Evolutionary conservation across 2,888 invertebrate genomes (phyloP).

Genomic region (Drosophila pegasa): DNA sequence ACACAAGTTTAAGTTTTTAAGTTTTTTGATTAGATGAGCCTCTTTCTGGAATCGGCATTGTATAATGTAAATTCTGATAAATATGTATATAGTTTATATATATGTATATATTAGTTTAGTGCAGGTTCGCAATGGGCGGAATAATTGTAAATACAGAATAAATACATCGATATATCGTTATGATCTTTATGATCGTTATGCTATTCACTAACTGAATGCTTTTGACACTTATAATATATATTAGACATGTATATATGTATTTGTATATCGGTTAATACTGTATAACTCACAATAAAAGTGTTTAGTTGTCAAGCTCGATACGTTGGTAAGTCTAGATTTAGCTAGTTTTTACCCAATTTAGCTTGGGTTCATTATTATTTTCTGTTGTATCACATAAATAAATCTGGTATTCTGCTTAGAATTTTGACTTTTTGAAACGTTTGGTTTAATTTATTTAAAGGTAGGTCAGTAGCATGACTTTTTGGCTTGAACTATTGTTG

Average conservation of each 20-base stretch:
- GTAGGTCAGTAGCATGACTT: slow-evolving; percentile 45
- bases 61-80: slow-evolving; percentile 15
- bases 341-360: slow-evolving; percentile 4
- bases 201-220: slow-evolving; percentile 5
- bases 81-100: neutral
- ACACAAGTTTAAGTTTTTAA: neutral
- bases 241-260: slow-evolving; percentile 3
- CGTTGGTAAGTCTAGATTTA: slow-evolving; percentile 25
- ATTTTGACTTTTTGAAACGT: slow-evolving; percentile 32
- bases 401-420: neutral
- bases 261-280: slow-evolving; percentile 1
- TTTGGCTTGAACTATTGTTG: slow-evolving; percentile 52
- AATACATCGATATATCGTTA: slow-evolving; percentile 2
- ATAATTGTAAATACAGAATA: slow-evolving; percentile 16
- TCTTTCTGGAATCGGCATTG: slow-evolving; percentile 10
- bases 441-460: slow-evolving; percentile 34
- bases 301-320: slow-evolving; percentile 47
- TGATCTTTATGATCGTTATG: slow-evolving; percentile 1
- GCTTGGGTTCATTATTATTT: neutral
- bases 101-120: neutral
- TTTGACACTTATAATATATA: slow-evolving; percentile 7
- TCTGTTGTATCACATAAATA: slow-evolving; percentile 16
- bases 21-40: neutral
- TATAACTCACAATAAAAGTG: slow-evolving; percentile 40
- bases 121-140: slow-evolving; percentile 22